Base-by-base conservation (phyloP, 2,113 vertebrate genomes). In the Myanophis thanlyinensis region DNA sequence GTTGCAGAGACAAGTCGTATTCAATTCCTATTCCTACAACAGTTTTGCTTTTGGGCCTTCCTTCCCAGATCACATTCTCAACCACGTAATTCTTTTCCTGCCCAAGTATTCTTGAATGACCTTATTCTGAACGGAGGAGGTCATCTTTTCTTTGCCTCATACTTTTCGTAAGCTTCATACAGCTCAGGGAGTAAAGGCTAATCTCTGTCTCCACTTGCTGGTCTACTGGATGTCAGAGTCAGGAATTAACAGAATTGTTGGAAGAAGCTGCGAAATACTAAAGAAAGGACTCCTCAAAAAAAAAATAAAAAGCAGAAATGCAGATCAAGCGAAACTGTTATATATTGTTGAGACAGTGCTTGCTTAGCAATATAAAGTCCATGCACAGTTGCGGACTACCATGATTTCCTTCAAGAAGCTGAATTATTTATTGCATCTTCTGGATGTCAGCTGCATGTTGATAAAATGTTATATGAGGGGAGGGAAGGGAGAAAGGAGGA, bases 401-500 rank as follows among this genome's bases (percentile, higher is more conserved):
- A 7, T 88, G 35, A 8, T 87, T 52, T 59, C n/a, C 25, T 87
- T n/a, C 51, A 11, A 40, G 91, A 52, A 51, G 67, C 47, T 48
- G 67, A 62, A 30, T 87, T 59, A 30, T 8, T 46, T 67, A 40
- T 22, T 52, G 56, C 46, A 62, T 62, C 85, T 88, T 25, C 35
- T 51, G 5, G 44, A 47, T 44, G 73, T 44, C 35, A 22, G 73
- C 18, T 80, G 73, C 44, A 46, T 47, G 25, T 44, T 54, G 67
- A 40, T 30, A 92, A 6, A 48, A 48, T 2, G 22, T 27, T 11
- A 25, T 8, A 2, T 15, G 51, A 3, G 0, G 3, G 1, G 0
- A 0, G 84, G 30, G 20, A n/a, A n/a, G n/a, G n/a, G n/a, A n/a
- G 0, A 0, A 35, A 5, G 35, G 27, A 25, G 9, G 1, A 18